Evolutionary conservation across 2,113 vertebrate genomes (phyloP).

Genomic region (Macroglossus sobrinus): DNA sequence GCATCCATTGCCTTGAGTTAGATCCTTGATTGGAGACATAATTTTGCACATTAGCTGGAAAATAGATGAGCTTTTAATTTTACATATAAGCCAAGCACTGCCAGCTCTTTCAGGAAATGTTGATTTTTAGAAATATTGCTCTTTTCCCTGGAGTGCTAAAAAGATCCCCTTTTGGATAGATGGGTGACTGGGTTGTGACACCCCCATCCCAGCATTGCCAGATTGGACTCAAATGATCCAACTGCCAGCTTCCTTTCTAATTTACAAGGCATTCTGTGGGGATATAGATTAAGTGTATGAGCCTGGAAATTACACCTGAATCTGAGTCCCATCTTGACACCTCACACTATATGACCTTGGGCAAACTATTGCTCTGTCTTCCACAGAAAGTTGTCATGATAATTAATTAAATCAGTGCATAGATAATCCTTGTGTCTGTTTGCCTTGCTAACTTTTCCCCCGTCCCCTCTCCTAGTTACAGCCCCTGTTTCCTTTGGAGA

Average conservation of each 20-base stretch:
- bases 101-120: conserved; percentile 11
- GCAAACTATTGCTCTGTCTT: background rate
- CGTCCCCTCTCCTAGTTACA: background rate
- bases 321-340: background rate
- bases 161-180: background rate
- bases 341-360: background rate
- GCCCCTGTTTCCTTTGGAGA: background rate
- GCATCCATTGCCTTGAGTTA: conserved; percentile 8
- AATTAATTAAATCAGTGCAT: background rate
- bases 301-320: background rate
- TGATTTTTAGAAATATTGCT: conserved; percentile 38
- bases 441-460: background rate
- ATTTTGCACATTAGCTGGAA: background rate
- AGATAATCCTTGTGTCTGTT: background rate
- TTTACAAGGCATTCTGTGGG: background rate
- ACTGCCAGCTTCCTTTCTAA: background rate
- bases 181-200: background rate
- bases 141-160: background rate
- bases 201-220: background rate
- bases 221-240: background rate
- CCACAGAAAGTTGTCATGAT: background rate
- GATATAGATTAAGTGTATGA: background rate
- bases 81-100: background rate
- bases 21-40: background rate
- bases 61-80: background rate